phyloP scores from a whole-genome alignment of 2,113 vertebrate species.

The Rostratula benghalensis region DNA sequence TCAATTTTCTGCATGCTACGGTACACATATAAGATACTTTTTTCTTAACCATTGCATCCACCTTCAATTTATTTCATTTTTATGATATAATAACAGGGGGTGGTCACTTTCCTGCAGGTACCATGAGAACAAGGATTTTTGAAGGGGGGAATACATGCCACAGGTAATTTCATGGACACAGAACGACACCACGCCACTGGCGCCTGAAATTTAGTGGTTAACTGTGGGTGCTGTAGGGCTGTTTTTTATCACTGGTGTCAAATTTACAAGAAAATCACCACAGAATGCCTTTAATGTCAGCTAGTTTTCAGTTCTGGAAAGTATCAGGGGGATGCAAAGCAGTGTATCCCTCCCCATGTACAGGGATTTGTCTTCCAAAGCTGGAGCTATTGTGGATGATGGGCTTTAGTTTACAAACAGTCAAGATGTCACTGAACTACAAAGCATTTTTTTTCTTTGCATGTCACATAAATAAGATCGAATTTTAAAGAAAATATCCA shows the following conservation, averaged over 20 bases:
- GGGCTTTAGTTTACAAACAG: neutral
- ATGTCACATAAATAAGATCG: neutral
- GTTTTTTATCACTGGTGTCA: conserved; percentile 44
- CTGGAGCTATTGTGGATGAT: neutral
- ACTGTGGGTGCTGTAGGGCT: neutral
- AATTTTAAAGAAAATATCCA: neutral
- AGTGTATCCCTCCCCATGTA: neutral
- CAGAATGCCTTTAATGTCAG: conserved; percentile 38
- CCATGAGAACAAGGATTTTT: neutral
- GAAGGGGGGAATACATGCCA: neutral
- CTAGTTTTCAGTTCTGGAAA: conserved; percentile 46
- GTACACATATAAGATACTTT: neutral
- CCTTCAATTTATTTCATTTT: neutral
- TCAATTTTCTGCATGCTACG: neutral
- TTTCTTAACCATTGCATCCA: neutral
- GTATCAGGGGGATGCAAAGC: conserved; percentile 3
- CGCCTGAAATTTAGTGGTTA: neutral
- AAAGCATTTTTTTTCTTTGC: neutral
- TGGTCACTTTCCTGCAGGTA: neutral
- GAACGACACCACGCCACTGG: neutral
- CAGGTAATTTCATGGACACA: neutral
- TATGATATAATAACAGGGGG: neutral
- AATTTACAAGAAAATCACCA: conserved; percentile 45
- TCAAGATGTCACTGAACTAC: neutral
- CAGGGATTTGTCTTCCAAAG: neutral